These are phyloP conservation scores for Heterocephalus glaber DNA, from an alignment of 2,113 vertebrate species.

Conservation along the genomic window DNA sequence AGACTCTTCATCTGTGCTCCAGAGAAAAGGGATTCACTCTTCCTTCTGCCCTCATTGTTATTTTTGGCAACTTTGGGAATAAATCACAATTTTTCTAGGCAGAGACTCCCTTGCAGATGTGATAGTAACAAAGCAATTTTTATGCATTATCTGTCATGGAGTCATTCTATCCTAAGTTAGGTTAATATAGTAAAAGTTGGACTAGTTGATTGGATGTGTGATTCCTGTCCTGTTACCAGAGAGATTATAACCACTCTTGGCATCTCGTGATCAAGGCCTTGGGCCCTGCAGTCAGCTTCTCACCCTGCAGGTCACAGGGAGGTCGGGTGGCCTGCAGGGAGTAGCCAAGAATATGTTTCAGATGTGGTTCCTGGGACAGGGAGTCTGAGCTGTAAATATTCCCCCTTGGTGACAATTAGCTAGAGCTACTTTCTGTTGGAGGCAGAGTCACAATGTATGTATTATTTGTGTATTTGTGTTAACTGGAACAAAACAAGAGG, in stretches of 20 bases:
- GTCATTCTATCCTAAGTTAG: constrained; percentile 1
- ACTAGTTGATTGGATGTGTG: constrained; percentile 42
- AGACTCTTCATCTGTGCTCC: not conserved
- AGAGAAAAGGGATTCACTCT: not conserved
- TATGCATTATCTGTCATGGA: not conserved
- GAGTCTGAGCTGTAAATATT: not conserved
- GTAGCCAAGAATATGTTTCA: not conserved
- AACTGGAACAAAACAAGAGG: constrained; percentile 50
- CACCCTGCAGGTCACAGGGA: not conserved
- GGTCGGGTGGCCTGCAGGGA: not conserved
- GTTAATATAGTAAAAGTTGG: constrained; percentile 10
- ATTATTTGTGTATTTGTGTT: constrained; percentile 66
- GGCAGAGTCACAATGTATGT: constrained; percentile 49
- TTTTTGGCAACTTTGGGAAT: constrained; percentile 36
- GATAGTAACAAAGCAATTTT: constrained; percentile 29
- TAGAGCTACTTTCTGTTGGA: constrained; percentile 15
- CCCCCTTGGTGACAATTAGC: constrained; percentile 3
- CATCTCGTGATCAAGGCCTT: not conserved
- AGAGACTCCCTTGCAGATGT: not conserved
- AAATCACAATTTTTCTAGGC: constrained; percentile 18
- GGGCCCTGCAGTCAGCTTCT: not conserved
- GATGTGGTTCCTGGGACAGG: not conserved
- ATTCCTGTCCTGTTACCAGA: not conserved
- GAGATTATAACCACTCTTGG: not conserved
- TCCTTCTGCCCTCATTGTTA: not conserved